phyloP scores from a whole-genome alignment of 2,113 vertebrate species.

The Uria aalge region DNA sequence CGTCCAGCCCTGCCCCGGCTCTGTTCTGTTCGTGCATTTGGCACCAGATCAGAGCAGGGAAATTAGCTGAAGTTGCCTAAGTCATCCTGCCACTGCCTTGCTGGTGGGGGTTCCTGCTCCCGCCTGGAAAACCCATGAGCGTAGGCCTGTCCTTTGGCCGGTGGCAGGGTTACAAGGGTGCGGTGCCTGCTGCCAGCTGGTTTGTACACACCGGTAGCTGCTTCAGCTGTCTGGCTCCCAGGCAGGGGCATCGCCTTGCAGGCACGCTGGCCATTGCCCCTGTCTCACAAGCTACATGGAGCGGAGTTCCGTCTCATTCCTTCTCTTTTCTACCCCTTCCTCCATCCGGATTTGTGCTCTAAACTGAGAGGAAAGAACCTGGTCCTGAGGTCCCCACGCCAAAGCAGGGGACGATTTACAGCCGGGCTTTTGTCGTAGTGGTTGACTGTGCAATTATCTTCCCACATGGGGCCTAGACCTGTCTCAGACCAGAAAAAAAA shows the following conservation, averaged over 20 bases:
- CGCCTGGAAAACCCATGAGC: no score
- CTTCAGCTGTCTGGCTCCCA: not conserved
- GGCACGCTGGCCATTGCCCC: not conserved
- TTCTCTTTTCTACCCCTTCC: not conserved
- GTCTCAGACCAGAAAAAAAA: not conserved
- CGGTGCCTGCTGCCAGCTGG: not conserved
- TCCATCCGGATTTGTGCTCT: not conserved
- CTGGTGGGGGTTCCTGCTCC: not conserved
- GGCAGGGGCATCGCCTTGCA: not conserved
- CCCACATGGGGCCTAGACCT: fast-evolving
- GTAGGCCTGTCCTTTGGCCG: not conserved
- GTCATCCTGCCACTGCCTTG: not conserved
- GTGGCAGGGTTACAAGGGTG: no score
- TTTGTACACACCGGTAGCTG: not conserved
- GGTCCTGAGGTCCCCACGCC: no score
- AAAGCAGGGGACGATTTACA: not conserved
- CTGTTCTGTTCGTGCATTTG: not conserved
- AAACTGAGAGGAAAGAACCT: not conserved
- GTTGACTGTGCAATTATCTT: not conserved
- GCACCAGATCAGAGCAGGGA: not conserved
- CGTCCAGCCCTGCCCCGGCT: not conserved
- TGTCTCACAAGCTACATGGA: not conserved
- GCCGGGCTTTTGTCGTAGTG: not conserved
- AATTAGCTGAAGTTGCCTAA: not conserved
- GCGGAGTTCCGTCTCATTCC: not conserved